A percentile compares a stretch with the other conserved stretches of the same genome.
These are phyloP conservation scores for Tethea ocularis DNA, from an alignment of 2,888 invertebrate genomes.

Conservation along the genomic window DNA sequence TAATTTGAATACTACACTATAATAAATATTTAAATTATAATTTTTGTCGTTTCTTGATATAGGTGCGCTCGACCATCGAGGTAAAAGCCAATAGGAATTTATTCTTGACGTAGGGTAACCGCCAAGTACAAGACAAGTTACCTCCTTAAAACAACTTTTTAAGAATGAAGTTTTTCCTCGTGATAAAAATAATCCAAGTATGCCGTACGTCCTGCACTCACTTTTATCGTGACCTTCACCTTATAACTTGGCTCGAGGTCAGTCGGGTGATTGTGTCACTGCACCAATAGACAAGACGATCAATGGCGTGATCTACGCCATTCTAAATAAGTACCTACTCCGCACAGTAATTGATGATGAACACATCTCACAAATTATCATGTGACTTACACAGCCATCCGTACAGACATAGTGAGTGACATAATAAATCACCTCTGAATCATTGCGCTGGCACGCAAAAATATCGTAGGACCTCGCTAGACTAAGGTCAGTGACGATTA, in stretches of 20 bases:
- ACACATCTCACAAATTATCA: constrained; percentile 18
- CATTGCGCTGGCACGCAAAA: constrained; percentile 40
- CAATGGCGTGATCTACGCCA: constrained; percentile 23
- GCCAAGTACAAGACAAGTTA: neutral
- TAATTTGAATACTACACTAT: too few relatives aligned
- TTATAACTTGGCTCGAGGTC: constrained; percentile 37
- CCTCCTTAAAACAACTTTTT: constrained; percentile 2
- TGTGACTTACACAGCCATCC: constrained; percentile 11
- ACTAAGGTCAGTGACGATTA: constrained; percentile 56
- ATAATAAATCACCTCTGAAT: constrained; percentile 41
- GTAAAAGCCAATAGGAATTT: neutral
- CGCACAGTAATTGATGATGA: constrained; percentile 23
- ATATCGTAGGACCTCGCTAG: constrained; percentile 40
- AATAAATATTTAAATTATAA: too few relatives aligned
- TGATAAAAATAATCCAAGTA: neutral
- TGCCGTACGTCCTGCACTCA: neutral
- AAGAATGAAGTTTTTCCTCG: constrained; percentile 1
- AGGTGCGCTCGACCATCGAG: too few relatives aligned
- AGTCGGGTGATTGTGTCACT: constrained; percentile 6
- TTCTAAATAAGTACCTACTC: constrained; percentile 33
- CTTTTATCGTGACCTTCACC: constrained; percentile 11
- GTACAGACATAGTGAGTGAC: constrained; percentile 27
- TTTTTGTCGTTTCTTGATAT: too few relatives aligned
- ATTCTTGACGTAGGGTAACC: neutral
- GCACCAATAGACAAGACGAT: constrained; percentile 2